Base-by-base conservation (phyloP, 2,113 vertebrate species). In the Notiomystis cincta region DNA sequence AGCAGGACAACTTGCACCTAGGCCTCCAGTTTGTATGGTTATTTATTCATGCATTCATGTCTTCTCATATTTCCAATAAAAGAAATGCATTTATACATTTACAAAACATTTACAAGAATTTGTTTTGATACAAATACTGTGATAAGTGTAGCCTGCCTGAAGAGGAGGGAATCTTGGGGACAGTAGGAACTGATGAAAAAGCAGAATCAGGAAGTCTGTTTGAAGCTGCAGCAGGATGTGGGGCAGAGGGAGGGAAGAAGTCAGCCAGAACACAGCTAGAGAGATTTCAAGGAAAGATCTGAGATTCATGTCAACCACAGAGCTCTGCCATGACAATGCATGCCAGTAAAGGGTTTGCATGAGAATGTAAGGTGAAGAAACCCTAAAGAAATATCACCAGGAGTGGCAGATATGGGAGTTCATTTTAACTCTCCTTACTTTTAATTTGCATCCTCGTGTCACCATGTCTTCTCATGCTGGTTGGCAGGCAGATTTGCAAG, bases 1-100 rank as follows among this genome's bases (percentile, higher is more conserved):
- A 33, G 31, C 0, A 0, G 14, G n/a, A 9, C 50, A 85, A 18
- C 10, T 33, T 27, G 28, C 30, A 73, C 27, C 20, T 50, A 45
- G 23, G 13, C 27, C 22, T 77, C 12, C 21, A 21, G 19, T 66
- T 91, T 45, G 19, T n/a, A 10, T 11, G 15, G 6, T 37, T 15
- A 33, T 69, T 53, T 51, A 25, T 76, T 82, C 30, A 37, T 45
- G 2, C 6, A 38, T 58, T 89, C 47, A 12, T 35, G 13, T 66
- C 14, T 93, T 44, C n/a, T 58, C 44, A 30, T 2, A 1, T 44
- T 67, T 67, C 16, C 3, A 56, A 6, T 28, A 50, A 50, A 79
- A 54, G 0, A 54, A 71, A 25, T 1, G 0, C 10, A 33, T 44
- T 44, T 79, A 14, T 54, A 8, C 31, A 75, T 75, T 71, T 79